Evolutionary conservation across 2,888 invertebrate genomes (phyloP), one percentile per base, ranked within the genome.

Genomic region (Protophormia terraenovae): DNA sequence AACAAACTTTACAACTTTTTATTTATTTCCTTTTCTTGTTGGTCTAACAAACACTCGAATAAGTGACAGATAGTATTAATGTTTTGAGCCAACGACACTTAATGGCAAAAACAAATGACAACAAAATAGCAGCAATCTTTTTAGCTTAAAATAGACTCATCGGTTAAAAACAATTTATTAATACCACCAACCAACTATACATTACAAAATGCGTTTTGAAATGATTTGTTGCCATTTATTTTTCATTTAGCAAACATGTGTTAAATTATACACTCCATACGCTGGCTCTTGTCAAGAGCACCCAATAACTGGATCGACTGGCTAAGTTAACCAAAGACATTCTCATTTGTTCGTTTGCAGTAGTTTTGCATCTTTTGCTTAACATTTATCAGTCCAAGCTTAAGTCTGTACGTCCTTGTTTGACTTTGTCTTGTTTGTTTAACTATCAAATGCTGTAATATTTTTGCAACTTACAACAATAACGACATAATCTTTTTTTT

Each of bases 251-350:
- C 64, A 80, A 76, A 80, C 75, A 80, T 75, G 79, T 84, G 84
- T 84, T 80, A 84, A 80, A 80, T 60, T 71, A 79, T 41, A 35
- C n/a, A 60, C 58, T 79, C 32, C 12, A 50, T 58, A 14, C 16
- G 32, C 22, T 22, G 22, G 32, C 79, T 24, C 64, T 64, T 16
- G 45, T 50, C n/a, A 50, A 53, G 53, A 29, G 27, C 27, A 60
- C 16, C 47, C 73, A 77, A 47, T 73, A 84, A 84, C 84, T 84
- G 81, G 84, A 81, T 81, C 78, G 81, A 73, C 84, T 69, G 69
- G 73, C 81, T 78, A 47, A 66, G 35, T 19, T 38, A 24, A 16
- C 32, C 32, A 16, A n/a, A n/a, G n/a, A n/a, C n/a, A n/a, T n/a
- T n/a, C 16, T 60, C 29, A 22, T 35, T n/a, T 50, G 32, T 58